phyloP scores from a whole-genome alignment of 92 coral and sea anemone genomes.

The Scolanthus callimorphus region DNA sequence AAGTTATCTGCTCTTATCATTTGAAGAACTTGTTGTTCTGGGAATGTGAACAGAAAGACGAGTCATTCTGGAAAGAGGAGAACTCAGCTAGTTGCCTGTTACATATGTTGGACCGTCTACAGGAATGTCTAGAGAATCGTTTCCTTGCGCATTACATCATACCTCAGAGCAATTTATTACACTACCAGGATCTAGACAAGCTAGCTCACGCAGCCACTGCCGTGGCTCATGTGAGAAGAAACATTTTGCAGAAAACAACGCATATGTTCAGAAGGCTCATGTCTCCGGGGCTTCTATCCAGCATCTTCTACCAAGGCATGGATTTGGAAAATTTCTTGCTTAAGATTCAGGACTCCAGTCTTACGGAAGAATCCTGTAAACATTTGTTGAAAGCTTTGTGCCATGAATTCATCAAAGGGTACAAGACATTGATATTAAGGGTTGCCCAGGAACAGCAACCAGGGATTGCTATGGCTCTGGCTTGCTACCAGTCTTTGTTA shows the following conservation, averaged over 20 bases:
- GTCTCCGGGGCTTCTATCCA: too few species aligned
- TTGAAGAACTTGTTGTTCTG: slow-evolving; percentile 66
- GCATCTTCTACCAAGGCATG: too few species aligned
- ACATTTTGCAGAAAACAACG: slow-evolving; percentile 36
- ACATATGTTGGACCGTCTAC: slow-evolving; percentile 34
- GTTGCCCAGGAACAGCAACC: too few species aligned
- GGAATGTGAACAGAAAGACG: slow-evolving; percentile 50
- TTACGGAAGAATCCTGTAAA: too few species aligned
- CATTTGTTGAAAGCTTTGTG: too few species aligned
- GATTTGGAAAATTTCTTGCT: too few species aligned
- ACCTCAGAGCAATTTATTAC: slow-evolving; percentile 60
- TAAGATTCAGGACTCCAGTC: too few species aligned
- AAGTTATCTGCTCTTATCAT: slow-evolving; percentile 46
- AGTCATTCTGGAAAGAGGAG: slow-evolving; percentile 41
- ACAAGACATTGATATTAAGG: too few species aligned
- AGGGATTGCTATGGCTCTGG: too few species aligned
- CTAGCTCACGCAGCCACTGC: slow-evolving; percentile 41
- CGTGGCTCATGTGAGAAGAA: slow-evolving; percentile 38
- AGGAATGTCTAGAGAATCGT: slow-evolving; percentile 40
- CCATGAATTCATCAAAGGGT: too few species aligned
- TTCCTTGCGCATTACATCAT: slow-evolving; percentile 64
- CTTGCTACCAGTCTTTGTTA: too few species aligned
- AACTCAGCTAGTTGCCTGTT: slow-evolving; percentile 29
- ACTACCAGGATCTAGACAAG: slow-evolving; percentile 29
- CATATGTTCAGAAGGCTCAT: slow-evolving; percentile 40